Conservation (phyloP, 2,113 vertebrate genomes). For the Baryphthengus martii region DNA sequence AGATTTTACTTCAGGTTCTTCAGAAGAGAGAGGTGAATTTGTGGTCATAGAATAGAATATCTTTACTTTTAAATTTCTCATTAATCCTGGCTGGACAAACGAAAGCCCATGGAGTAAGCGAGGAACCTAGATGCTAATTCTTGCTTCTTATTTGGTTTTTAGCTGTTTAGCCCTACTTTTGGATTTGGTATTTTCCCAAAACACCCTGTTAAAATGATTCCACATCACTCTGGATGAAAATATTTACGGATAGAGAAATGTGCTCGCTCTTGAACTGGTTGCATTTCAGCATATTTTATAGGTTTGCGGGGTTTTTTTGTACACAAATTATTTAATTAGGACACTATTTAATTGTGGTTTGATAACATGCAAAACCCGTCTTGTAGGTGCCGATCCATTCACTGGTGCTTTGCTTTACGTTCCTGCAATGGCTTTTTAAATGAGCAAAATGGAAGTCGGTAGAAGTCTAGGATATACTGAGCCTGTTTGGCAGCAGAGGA, state of each 20-base stretch:
- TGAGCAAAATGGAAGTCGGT: not conserved
- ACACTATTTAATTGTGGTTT: not conserved
- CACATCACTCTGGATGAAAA: not conserved
- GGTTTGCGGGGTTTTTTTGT: not conserved
- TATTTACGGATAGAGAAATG: not conserved
- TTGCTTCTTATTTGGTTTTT: not conserved
- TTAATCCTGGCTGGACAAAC: not conserved
- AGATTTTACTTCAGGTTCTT: not conserved
- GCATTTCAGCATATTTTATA: not conserved
- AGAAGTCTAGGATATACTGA: not conserved
- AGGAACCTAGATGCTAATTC: not conserved
- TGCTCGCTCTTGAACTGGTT: not conserved
- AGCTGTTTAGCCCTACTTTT: not conserved
- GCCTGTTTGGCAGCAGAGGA: constrained; percentile 9
- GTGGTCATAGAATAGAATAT: not conserved
- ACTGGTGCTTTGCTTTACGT: not conserved
- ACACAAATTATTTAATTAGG: not conserved
- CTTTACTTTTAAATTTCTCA: not conserved
- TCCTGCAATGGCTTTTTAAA: not conserved
- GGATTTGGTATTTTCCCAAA: not conserved
- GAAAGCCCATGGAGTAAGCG: not conserved
- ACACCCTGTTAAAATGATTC: not conserved
- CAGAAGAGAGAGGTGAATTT: not conserved
- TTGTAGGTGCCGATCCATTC: not conserved
- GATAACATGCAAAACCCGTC: not conserved